Conservation (phyloP, 2,797 vertebrate genomes). For the Acanthurus leucopareius region DNA sequence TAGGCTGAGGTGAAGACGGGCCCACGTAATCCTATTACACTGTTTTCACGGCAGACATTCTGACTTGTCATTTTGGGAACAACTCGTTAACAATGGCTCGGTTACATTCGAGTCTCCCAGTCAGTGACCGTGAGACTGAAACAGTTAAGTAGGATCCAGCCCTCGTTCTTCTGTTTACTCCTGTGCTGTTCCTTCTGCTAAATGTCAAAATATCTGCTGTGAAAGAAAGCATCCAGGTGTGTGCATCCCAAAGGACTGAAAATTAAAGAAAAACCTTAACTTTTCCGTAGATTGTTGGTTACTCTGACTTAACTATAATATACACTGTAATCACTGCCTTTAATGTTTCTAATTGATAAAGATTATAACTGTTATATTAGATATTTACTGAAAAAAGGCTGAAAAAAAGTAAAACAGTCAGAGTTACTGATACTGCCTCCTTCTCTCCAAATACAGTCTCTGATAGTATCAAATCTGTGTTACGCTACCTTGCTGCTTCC, state of each 20-base stretch:
- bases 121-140: background rate
- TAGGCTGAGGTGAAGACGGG: background rate
- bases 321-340: background rate
- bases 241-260: background rate
- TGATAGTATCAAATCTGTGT: background rate
- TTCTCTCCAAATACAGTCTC: background rate
- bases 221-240: background rate
- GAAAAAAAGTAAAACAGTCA: too few species aligned
- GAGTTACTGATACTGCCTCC: background rate
- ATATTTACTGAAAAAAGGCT: too few species aligned
- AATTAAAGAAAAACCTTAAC: background rate
- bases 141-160: conserved; percentile 14
- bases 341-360: background rate
- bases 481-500: background rate
- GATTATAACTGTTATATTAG: background rate
- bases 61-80: conserved; percentile 2
- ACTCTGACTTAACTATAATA: background rate
- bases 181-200: background rate
- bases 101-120: conserved; percentile 14
- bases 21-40: background rate
- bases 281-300: background rate
- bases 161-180: background rate
- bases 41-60: conserved; percentile 34
- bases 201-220: conserved; percentile 6
- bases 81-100: background rate